Percentiles rank a stretch among this genome's conserved stretches.
Evolutionary conservation across 2,113 vertebrate genomes (phyloP).

Genomic region (Glaucidium brasilianum): DNA sequence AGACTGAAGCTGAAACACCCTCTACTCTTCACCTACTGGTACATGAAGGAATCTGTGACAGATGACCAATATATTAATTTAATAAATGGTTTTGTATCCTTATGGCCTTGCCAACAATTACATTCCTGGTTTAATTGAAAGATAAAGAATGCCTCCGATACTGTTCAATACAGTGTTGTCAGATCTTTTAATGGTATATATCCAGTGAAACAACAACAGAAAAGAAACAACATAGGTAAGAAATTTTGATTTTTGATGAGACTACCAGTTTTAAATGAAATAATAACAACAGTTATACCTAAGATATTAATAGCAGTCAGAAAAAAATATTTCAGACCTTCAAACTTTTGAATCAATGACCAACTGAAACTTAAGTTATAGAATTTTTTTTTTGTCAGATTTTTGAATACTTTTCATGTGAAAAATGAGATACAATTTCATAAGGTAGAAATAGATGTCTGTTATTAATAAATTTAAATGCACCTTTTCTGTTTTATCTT

Average conservation of each 20-base stretch:
- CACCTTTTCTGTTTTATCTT: background rate
- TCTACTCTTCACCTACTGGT: constrained; percentile 18
- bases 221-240: background rate
- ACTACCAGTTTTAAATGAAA: background rate
- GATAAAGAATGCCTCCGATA: background rate
- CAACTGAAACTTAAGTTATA: background rate
- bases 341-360: background rate
- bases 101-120: background rate
- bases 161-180: background rate
- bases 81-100: background rate
- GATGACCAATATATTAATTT: constrained; percentile 19
- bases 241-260: background rate
- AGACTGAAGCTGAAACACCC: background rate
- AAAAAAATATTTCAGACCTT: background rate
- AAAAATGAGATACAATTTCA: background rate
- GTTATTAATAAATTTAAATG: background rate
- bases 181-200: background rate
- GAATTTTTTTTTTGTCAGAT: background rate
- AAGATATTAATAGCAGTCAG: fast-evolving
- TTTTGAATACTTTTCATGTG: background rate
- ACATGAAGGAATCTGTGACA: constrained; percentile 31
- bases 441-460: background rate
- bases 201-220: background rate
- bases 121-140: background rate
- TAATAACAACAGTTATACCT: background rate